Conservation (phyloP, 2,113 vertebrate genomes). For the Motacilla tschutschensis region DNA sequence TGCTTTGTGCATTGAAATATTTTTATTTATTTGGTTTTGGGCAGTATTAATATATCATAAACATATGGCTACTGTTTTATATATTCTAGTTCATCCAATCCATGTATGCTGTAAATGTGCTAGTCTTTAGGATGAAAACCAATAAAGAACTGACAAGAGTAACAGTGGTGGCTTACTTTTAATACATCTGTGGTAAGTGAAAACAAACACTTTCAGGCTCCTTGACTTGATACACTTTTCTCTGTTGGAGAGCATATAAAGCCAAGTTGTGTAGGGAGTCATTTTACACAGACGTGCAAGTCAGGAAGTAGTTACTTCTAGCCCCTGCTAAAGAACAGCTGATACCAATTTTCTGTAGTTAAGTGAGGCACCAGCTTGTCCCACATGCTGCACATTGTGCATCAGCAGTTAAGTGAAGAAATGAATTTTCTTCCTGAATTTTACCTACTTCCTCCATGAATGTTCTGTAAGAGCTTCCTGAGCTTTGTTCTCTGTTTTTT, state of each 20-base stretch:
- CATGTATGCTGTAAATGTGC: slow-evolving; percentile 83
- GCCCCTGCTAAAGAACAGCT: background rate
- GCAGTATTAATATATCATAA: slow-evolving; percentile 79
- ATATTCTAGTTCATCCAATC: slow-evolving; percentile 73
- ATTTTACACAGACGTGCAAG: background rate
- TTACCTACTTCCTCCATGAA: background rate
- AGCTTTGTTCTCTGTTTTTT: background rate
- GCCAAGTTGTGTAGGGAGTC: background rate
- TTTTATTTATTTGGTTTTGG: slow-evolving; percentile 82
- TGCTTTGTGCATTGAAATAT: slow-evolving; percentile 74
- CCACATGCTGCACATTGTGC: background rate
- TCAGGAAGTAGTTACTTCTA: background rate
- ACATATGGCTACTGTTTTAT: slow-evolving; percentile 79
- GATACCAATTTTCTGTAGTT: background rate
- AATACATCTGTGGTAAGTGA: background rate
- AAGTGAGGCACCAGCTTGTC: background rate
- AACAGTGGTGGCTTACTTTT: background rate
- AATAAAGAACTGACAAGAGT: slow-evolving; percentile 78
- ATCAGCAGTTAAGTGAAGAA: background rate
- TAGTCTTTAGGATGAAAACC: slow-evolving; percentile 74
- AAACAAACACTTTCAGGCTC: background rate
- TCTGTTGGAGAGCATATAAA: background rate
- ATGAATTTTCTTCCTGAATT: background rate
- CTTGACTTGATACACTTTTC: background rate
- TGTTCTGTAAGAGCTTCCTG: background rate